Conservation (phyloP, 2,113 vertebrate species). For the Nibea albiflora region DNA sequence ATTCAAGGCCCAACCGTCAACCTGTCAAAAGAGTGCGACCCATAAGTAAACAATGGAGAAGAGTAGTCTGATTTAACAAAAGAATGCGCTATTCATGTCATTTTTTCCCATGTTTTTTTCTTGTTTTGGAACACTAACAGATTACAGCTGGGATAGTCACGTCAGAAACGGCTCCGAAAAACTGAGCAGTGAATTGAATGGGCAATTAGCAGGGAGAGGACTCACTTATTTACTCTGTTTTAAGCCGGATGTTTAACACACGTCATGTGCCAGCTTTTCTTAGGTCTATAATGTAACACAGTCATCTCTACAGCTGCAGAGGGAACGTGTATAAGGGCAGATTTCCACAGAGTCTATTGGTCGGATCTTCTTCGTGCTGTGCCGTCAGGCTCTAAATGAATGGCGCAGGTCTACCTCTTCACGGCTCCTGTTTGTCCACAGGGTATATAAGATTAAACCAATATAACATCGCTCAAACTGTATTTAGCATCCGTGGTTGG, state of each 20-base stretch:
- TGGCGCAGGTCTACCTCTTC: not conserved
- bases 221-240: not conserved
- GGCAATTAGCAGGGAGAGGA: not conserved
- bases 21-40: too few relatives aligned
- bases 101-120: too few relatives aligned
- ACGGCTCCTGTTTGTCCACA: conserved; percentile 5
- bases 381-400: not conserved
- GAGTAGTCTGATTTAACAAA: too few relatives aligned
- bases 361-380: not conserved
- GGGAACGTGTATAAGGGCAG: conserved; percentile 9
- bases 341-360: not conserved
- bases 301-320: conserved; percentile 19
- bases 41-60: too few relatives aligned
- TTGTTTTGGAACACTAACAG: too few relatives aligned
- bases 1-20: too few relatives aligned
- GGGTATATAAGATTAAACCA: conserved; percentile 35
- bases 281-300: conserved; percentile 39
- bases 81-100: too few relatives aligned
- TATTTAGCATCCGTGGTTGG: conserved; percentile 30
- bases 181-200: not conserved
- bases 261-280: conserved; percentile 1
- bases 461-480: conserved; percentile 20
- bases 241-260: not conserved
- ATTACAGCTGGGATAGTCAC: not conserved
- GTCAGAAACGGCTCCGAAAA: not conserved